Evolutionary conservation across 2,888 invertebrate genomes (phyloP).

Genomic region (Athalia cordata): DNA sequence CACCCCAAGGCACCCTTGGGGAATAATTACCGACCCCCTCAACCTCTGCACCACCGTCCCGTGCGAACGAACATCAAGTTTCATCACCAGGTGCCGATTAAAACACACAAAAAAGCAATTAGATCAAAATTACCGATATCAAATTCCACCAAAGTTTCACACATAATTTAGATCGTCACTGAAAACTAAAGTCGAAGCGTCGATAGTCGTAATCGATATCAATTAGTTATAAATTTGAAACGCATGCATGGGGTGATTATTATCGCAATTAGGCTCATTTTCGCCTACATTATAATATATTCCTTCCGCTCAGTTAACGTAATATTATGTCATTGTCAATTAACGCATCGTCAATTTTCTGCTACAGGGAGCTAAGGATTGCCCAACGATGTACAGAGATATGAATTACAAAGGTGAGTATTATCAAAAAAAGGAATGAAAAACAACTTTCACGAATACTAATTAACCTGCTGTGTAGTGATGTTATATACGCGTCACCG

Average conservation of each 20-base stretch:
- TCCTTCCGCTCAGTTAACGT: no score
- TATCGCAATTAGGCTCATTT: no score
- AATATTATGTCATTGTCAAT: no score
- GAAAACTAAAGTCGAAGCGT: no score
- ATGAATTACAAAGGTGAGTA: constrained; percentile 90
- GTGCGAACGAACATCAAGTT: constrained; percentile 98
- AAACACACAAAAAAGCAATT: constrained; percentile 46
- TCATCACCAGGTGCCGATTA: constrained; percentile 80
- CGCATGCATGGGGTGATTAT: no score
- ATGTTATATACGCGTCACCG: background rate
- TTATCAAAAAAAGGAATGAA: constrained; percentile 25
- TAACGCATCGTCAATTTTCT: background rate
- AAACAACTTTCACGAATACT: background rate
- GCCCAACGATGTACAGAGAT: constrained; percentile 94
- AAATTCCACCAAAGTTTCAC: no score
- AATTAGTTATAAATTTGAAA: no score
- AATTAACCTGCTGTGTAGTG: background rate
- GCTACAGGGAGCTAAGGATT: constrained; percentile 85
- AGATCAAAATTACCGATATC: constrained; percentile 48
- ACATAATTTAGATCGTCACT: no score
- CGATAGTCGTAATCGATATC: no score
- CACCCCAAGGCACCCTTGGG: constrained; percentile 93
- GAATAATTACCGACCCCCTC: constrained; percentile 96
- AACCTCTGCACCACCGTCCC: constrained; percentile 94
- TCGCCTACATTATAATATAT: no score